Percentiles rank a stretch among this genome's conserved stretches.
phyloP scores from a whole-genome alignment of 2,113 vertebrate species.

The Bubo blakistoni region DNA sequence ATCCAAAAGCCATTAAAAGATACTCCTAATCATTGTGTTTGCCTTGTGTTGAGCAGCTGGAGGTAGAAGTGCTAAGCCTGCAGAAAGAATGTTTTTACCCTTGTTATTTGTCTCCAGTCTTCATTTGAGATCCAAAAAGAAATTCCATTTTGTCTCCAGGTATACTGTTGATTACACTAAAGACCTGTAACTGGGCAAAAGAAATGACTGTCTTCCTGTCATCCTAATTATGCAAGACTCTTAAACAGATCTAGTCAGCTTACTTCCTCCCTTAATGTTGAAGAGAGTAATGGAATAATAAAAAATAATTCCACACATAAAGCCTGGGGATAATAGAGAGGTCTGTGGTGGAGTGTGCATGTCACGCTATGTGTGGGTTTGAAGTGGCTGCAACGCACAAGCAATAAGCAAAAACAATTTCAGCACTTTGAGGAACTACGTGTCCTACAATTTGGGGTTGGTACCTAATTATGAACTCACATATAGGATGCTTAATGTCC shows the following conservation, averaged over 20 bases:
- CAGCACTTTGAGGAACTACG: not conserved
- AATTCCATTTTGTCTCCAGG: not conserved
- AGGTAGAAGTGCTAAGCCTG: not conserved
- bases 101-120: not conserved
- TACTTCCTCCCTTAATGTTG: not conserved
- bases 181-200: not conserved
- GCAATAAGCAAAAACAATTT: not conserved
- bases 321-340: not conserved
- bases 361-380: not conserved
- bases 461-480: not conserved
- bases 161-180: not conserved
- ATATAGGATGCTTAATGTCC: not conserved
- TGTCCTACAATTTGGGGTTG: conserved; percentile 31
- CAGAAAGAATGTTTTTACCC: not conserved
- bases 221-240: not conserved
- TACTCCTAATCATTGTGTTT: not conserved
- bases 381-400: not conserved
- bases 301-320: not conserved
- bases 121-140: not conserved
- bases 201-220: not conserved
- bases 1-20: not conserved
- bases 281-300: not conserved
- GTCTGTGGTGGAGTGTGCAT: not conserved
- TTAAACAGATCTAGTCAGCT: not conserved
- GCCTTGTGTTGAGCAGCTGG: not conserved